These are phyloP conservation scores for Cuniculus paca DNA, from an alignment of 2,797 vertebrate genomes.

Conservation along the genomic window DNA sequence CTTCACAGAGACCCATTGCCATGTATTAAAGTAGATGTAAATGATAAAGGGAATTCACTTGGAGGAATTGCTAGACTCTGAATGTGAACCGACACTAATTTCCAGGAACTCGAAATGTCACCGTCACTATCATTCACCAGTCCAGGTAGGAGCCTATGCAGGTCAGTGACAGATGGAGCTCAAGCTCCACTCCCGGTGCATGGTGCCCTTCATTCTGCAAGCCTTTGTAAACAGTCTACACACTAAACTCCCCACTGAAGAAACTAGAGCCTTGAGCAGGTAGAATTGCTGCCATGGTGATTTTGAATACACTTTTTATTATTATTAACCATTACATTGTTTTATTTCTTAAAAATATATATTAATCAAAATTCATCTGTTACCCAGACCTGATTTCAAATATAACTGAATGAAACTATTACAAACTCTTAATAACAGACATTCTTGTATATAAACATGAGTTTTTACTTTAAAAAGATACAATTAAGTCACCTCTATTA, in stretches of 20 bases:
- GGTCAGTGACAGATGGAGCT: background rate
- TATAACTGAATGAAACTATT: slow-evolving; percentile 56
- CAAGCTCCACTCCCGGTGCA: background rate
- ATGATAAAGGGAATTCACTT: background rate
- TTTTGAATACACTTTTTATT: slow-evolving; percentile 45
- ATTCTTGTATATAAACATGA: background rate
- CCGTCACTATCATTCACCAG: background rate
- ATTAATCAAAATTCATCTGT: slow-evolving; percentile 73
- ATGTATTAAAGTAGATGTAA: background rate
- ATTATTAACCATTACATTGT: slow-evolving; percentile 68
- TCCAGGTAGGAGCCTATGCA: background rate
- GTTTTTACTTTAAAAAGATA: background rate
- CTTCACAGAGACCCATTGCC: background rate
- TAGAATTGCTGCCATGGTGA: background rate
- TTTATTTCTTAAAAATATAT: background rate
- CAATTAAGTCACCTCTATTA: slow-evolving; percentile 35
- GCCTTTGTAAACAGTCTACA: background rate
- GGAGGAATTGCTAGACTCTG: background rate
- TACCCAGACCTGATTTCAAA: slow-evolving; percentile 74
- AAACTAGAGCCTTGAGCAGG: background rate
- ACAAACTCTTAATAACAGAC: slow-evolving; percentile 59
- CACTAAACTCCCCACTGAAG: background rate
- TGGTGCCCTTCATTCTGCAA: background rate
- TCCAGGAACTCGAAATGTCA: background rate
- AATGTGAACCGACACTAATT: background rate